Percentiles rank a stretch among this genome's conserved stretches.
These are phyloP conservation scores for Spongilla lacustris DNA, from an alignment of 37 sponge, comb jelly and placozoan species.

Conservation along the genomic window DNA sequence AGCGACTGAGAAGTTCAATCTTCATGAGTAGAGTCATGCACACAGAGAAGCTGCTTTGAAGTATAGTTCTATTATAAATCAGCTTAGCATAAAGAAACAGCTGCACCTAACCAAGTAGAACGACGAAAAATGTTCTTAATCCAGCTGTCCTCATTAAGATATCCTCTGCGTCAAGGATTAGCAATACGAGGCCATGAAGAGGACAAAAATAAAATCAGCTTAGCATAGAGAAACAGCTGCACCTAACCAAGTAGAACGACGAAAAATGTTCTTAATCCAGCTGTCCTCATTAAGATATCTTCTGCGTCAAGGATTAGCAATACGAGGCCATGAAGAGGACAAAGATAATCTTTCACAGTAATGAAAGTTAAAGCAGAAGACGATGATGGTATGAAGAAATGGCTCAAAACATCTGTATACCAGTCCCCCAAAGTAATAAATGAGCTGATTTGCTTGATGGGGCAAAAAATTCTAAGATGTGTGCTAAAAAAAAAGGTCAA, in stretches of 20 bases:
- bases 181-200: conserved; percentile 54
- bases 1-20: conserved; percentile 35
- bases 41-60: conserved; percentile 58
- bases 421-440: conserved; percentile 41
- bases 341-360: conserved; percentile 42
- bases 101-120: conserved; percentile 20
- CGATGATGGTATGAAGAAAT: conserved; percentile 29
- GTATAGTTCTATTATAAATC: neutral
- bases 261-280: conserved; percentile 49
- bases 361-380: conserved; percentile 15
- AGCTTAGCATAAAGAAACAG: too few species aligned
- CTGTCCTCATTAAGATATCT: conserved; percentile 39
- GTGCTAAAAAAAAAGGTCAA: conserved; percentile 32
- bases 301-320: conserved; percentile 46
- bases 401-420: conserved; percentile 31
- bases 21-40: conserved; percentile 37
- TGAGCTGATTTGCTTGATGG: conserved; percentile 46
- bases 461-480: conserved; percentile 27
- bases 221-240: neutral
- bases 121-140: conserved; percentile 45
- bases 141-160: conserved; percentile 41
- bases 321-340: conserved; percentile 44
- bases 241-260: conserved; percentile 28
- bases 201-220: conserved; percentile 17
- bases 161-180: conserved; percentile 46